These are phyloP conservation scores for Yoshiicerus persimilis DNA, from an alignment of 1,140 invertebrate genomes.

Conservation along the genomic window DNA sequence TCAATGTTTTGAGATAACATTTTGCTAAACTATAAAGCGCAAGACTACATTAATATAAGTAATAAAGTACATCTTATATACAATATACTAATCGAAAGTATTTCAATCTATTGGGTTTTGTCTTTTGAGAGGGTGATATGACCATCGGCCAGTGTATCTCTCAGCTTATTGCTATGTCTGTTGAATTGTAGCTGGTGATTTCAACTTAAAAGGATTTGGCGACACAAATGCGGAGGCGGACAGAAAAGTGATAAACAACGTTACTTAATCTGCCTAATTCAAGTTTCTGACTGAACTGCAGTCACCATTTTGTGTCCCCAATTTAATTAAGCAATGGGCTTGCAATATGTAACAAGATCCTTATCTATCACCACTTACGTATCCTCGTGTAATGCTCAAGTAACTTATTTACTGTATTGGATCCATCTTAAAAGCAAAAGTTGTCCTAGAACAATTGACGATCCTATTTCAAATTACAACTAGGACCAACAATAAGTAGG, in stretches of 20 bases:
- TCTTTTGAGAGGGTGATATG: background rate
- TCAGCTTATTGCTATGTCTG: background rate
- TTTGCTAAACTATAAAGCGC: background rate
- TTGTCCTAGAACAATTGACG: background rate
- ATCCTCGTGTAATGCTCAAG: background rate
- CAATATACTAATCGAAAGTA: background rate
- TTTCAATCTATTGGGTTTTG: background rate
- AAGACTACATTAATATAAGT: background rate
- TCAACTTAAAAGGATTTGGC: constrained; percentile 18
- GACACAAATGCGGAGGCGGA: background rate
- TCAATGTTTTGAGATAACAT: background rate
- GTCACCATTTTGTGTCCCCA: background rate
- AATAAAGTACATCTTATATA: too few relatives aligned
- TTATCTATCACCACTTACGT: background rate
- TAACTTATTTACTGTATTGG: background rate
- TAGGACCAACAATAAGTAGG: background rate
- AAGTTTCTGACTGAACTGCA: background rate
- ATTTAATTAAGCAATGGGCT: background rate
- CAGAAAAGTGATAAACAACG: background rate
- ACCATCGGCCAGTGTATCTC: background rate
- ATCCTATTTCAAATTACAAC: background rate
- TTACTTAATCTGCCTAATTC: background rate
- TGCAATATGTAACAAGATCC: background rate
- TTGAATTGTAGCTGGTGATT: background rate
- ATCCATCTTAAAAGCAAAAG: background rate